Conservation (phyloP, 2,113 vertebrate species). For the Microtus ochrogaster region DNA sequence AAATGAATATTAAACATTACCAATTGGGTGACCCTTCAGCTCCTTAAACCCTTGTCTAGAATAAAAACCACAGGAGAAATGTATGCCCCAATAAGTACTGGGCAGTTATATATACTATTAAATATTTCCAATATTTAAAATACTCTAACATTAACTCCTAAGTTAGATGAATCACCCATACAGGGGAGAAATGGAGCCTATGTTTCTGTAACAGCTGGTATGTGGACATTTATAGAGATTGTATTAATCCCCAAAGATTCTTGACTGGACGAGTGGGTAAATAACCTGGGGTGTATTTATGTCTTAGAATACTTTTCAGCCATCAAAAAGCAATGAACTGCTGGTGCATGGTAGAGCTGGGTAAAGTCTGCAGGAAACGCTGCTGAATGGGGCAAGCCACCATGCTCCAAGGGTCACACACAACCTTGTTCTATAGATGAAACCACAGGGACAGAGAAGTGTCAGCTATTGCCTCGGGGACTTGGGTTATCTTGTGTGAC, state of each 20-base stretch:
- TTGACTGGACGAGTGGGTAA: no score
- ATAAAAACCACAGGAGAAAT: background rate
- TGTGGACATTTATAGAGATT: background rate
- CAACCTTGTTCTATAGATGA: background rate
- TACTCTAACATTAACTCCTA: background rate
- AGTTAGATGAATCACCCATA: background rate
- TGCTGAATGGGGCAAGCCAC: background rate
- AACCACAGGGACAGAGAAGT: background rate
- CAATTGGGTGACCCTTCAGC: background rate
- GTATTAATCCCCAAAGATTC: background rate
- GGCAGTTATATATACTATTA: background rate
- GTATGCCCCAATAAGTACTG: background rate
- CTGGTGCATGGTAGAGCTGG: background rate
- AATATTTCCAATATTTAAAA: background rate
- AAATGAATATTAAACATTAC: background rate
- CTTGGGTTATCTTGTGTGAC: background rate
- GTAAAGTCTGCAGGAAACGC: background rate
- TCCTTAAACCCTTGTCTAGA: background rate
- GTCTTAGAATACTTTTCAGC: background rate
- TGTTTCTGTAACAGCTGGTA: background rate
- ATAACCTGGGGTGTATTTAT: no score
- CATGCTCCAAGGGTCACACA: background rate
- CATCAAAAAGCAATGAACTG: background rate
- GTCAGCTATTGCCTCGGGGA: background rate
- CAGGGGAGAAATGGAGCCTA: background rate